Evolutionary conservation across 2,888 invertebrate genomes (phyloP).

Genomic region (Philonicus albiceps): DNA sequence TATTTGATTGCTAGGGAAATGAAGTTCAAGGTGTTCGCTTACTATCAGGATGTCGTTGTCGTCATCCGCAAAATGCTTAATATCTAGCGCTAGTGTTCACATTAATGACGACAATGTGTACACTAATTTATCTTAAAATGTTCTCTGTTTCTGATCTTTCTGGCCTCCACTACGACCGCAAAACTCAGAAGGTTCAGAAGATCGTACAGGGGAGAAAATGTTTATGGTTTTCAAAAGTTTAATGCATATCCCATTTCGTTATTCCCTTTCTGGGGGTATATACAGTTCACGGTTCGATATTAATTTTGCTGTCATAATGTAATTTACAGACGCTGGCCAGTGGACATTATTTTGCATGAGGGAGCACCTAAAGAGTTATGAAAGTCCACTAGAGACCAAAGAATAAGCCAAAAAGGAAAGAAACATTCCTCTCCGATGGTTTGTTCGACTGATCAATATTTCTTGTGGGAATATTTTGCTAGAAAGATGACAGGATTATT

Average conservation of each 20-base stretch:
- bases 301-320: conserved; percentile 35
- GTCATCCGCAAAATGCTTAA: background rate
- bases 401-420: background rate
- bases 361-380: background rate
- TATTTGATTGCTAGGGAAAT: conserved; percentile 14
- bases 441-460: background rate
- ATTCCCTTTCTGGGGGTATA: background rate
- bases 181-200: no score
- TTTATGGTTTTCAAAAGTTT: conserved; percentile 15
- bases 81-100: background rate
- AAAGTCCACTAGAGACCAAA: background rate
- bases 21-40: background rate
- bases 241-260: background rate
- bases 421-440: background rate
- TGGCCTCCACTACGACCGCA: background rate
- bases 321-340: conserved; percentile 7
- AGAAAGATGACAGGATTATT: background rate
- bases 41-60: background rate
- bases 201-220: background rate
- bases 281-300: background rate
- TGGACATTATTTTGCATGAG: background rate
- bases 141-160: background rate
- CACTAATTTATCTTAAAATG: conserved; percentile 29
- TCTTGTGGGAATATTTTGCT: background rate
- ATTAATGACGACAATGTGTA: conserved; percentile 30